These are phyloP conservation scores for Nasonia longicornis DNA, from an alignment of 1,140 invertebrate genomes.

Conservation along the genomic window DNA sequence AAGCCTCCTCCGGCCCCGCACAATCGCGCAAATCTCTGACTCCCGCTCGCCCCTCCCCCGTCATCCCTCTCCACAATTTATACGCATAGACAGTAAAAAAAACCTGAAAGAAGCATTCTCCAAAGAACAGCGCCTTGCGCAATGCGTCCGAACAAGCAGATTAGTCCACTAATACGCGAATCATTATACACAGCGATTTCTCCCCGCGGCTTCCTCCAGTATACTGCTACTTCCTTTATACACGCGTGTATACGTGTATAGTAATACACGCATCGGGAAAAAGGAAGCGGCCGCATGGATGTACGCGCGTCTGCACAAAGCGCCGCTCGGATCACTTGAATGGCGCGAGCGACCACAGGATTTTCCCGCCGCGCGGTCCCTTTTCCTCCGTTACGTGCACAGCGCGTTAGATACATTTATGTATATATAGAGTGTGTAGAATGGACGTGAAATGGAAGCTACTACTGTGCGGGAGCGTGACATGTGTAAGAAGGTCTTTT, in stretches of 20 bases:
- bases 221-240: constrained; percentile 19
- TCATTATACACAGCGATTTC: constrained; percentile 35
- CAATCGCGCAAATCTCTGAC: constrained; percentile 19
- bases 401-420: neutral
- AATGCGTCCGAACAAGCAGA: constrained; percentile 39
- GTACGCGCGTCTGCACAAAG: constrained; percentile 33
- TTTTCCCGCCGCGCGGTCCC: neutral
- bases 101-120: neutral
- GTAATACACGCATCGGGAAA: neutral
- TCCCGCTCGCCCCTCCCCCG: neutral
- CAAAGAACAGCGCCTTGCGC: constrained; percentile 22
- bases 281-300: constrained; percentile 25
- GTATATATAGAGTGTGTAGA: neutral
- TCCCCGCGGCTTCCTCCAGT: neutral
- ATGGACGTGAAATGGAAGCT: neutral
- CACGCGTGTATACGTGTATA: no score
- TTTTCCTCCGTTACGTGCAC: neutral
- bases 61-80: neutral
- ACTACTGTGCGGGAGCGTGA: neutral
- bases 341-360: constrained; percentile 33
- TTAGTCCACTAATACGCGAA: constrained; percentile 11
- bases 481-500: constrained; percentile 23
- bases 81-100: neutral
- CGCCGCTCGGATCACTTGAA: constrained; percentile 13
- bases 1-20: neutral